phyloP scores from a whole-genome alignment of 2,113 vertebrate genomes.

The Odobenus rosmarus region DNA sequence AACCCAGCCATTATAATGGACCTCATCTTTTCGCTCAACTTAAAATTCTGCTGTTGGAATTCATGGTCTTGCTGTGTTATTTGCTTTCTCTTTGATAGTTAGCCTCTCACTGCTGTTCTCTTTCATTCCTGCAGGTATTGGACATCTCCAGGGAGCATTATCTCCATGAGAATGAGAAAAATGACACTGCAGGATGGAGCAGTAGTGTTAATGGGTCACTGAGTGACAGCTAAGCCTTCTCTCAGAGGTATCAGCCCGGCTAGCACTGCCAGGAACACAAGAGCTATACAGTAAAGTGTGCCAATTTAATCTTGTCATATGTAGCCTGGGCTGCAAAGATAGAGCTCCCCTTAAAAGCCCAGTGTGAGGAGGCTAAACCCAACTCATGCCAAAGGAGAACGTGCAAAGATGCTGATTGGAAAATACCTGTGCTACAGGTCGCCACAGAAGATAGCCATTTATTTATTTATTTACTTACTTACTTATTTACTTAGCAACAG shows the following conservation, averaged over 20 bases:
- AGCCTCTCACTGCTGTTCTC: conserved; percentile 73
- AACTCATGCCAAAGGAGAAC: conserved; percentile 73
- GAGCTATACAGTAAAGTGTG: conserved; percentile 81
- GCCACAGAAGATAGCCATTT: not conserved
- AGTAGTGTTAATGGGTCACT: conserved; percentile 86
- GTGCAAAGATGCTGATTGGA: conserved; percentile 82
- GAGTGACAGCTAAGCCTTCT: conserved; percentile 89
- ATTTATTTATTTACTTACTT: not conserved
- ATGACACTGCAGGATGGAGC: conserved; percentile 83
- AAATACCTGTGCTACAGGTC: conserved; percentile 75
- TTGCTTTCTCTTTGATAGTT: conserved; percentile 77
- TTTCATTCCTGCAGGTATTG: conserved; percentile 84
- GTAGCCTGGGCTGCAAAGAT: conserved; percentile 81
- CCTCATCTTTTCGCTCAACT: conserved; percentile 57
- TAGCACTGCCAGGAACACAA: conserved; percentile 83
- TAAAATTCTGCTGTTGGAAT: conserved; percentile 65
- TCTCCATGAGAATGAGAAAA: conserved; percentile 83
- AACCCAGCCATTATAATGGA: not conserved
- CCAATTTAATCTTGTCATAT: conserved; percentile 87
- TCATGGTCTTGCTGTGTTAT: not conserved
- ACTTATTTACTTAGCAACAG: not conserved
- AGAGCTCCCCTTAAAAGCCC: conserved; percentile 77
- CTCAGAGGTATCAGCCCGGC: conserved; percentile 82
- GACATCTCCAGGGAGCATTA: conserved; percentile 81
- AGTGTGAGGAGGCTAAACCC: conserved; percentile 72